Evolutionary conservation across 2,113 vertebrate species (phyloP).

Genomic region (Varanus salvator): DNA sequence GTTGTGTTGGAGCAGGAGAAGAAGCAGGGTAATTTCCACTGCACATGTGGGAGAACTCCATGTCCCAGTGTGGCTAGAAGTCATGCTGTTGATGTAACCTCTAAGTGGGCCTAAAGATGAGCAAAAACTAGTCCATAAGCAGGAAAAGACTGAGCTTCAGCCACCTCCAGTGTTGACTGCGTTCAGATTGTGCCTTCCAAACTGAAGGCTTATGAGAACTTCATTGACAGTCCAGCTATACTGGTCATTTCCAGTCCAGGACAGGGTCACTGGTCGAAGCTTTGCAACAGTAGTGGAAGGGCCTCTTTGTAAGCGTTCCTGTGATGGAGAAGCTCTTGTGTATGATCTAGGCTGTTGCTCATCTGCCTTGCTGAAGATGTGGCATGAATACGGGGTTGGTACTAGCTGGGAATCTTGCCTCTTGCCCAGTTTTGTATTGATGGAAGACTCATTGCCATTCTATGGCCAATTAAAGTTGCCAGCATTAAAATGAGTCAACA

Average conservation of each 20-base stretch:
- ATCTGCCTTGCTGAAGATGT: background rate
- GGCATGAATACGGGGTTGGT: background rate
- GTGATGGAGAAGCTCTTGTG: background rate
- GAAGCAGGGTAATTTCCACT: no score
- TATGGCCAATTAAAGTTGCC: background rate
- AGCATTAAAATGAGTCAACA: background rate
- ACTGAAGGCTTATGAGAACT: background rate
- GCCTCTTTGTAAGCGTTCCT: background rate
- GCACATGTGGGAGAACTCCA: no score
- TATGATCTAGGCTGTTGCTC: background rate
- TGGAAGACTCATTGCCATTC: background rate
- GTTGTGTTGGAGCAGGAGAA: no score
- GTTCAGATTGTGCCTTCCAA: background rate
- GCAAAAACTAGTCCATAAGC: background rate
- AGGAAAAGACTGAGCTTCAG: background rate
- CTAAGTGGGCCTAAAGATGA: no score
- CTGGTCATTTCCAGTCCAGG: background rate
- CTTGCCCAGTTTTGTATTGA: background rate
- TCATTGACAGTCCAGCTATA: background rate
- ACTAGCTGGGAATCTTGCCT: background rate
- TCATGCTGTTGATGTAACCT: background rate
- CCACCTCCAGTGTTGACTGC: background rate
- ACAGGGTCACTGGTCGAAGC: background rate
- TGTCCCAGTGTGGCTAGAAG: background rate
- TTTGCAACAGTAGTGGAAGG: background rate